Evolutionary conservation across 2,113 vertebrate species (phyloP).

Genomic region (Rhinoderma darwinii): DNA sequence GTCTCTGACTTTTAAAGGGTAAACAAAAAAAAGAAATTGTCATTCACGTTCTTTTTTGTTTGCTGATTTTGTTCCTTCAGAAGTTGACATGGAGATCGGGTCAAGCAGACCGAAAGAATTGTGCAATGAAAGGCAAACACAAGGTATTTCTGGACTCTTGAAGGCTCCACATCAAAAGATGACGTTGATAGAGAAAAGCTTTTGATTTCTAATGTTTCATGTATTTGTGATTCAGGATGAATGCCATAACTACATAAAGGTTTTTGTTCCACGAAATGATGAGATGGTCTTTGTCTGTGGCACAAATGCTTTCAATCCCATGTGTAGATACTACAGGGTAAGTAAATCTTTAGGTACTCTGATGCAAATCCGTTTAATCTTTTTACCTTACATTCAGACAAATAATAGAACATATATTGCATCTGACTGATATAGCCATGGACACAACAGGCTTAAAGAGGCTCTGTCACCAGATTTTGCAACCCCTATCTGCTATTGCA

Average conservation of each 20-base stretch:
- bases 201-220: slow-evolving; percentile 10
- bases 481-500: too few species aligned
- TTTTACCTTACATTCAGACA: neutral
- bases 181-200: neutral
- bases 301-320: slow-evolving; percentile 96
- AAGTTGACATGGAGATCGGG: slow-evolving; percentile 96
- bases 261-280: slow-evolving; percentile 95
- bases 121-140: slow-evolving; percentile 97
- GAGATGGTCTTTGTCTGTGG: slow-evolving; percentile 98
- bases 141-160: slow-evolving; percentile 74
- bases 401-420: neutral
- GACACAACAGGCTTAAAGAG: neutral
- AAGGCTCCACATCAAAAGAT: slow-evolving; percentile 24
- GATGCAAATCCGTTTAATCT: neutral
- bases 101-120: slow-evolving; percentile 90
- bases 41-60: slow-evolving; percentile 55
- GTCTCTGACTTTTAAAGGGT: slow-evolving; percentile 24
- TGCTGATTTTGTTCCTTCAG: slow-evolving; percentile 70
- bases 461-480: too few species aligned
- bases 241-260: slow-evolving; percentile 99
- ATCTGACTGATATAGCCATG: neutral
- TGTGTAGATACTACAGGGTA: slow-evolving; percentile 97
- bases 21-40: slow-evolving; percentile 16
- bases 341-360: slow-evolving; percentile 62
- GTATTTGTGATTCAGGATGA: slow-evolving; percentile 81